Evolutionary conservation across 1,140 invertebrate genomes (phyloP).

Genomic region (Contarinia nasturtii): DNA sequence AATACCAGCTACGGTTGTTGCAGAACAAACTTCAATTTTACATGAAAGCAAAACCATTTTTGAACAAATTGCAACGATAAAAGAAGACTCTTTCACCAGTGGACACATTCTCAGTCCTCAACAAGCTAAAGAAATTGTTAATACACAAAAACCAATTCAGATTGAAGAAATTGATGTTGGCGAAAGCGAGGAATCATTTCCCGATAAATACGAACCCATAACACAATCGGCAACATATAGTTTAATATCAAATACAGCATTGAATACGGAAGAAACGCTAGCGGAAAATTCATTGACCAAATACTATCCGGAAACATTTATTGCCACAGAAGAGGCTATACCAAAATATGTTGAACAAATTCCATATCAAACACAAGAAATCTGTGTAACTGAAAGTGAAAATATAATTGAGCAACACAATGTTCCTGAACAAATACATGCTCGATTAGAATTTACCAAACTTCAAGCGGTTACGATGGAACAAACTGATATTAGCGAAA

Average conservation of each 20-base stretch:
- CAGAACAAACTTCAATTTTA: neutral
- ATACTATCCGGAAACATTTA: slow-evolving; percentile 56
- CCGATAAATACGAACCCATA: neutral
- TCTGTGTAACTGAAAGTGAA: slow-evolving; percentile 42
- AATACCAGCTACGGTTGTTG: neutral
- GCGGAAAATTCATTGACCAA: slow-evolving; percentile 51
- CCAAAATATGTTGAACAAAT: slow-evolving; percentile 39
- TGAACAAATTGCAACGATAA: no score
- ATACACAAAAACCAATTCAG: neutral
- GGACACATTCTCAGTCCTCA: neutral
- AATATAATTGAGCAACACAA: slow-evolving; percentile 28
- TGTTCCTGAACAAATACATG: neutral
- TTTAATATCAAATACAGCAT: slow-evolving; percentile 35
- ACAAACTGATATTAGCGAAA: neutral
- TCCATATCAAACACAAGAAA: slow-evolving; percentile 39
- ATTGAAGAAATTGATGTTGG: slow-evolving; percentile 1
- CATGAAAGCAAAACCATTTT: neutral
- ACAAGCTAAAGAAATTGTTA: neutral
- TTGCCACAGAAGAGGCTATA: slow-evolving; percentile 53
- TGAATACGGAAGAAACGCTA: slow-evolving; percentile 43
- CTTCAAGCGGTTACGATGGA: neutral
- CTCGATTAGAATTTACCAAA: neutral
- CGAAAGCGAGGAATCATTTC: neutral
- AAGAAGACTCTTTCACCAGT: slow-evolving; percentile 4
- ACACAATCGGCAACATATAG: slow-evolving; percentile 33